Evolutionary conservation across 2,113 vertebrate genomes (phyloP).

Genomic region (Formicarius rufipectus): DNA sequence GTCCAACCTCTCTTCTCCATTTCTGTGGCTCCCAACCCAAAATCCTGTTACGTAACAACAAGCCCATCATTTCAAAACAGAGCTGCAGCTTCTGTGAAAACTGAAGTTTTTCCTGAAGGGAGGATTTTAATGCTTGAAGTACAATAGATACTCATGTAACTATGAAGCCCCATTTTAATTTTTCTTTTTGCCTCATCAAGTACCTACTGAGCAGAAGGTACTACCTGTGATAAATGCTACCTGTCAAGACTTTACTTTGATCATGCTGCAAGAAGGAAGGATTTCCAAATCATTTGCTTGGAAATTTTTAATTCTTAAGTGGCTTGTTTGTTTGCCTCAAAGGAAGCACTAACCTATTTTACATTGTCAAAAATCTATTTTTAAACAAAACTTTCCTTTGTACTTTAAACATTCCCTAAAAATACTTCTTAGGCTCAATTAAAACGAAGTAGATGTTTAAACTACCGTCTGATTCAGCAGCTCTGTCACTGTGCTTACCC

Average conservation of each 20-base stretch:
- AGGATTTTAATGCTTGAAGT: not conserved
- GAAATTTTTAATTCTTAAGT: slow-evolving; percentile 65
- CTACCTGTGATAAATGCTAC: slow-evolving; percentile 62
- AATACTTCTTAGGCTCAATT: slow-evolving; percentile 66
- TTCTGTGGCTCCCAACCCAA: not conserved
- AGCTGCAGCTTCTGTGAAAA: not conserved
- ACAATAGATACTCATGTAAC: not conserved
- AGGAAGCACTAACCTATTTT: slow-evolving; percentile 71
- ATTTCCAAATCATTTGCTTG: slow-evolving; percentile 64
- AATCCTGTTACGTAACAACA: not conserved
- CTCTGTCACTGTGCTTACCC: not conserved
- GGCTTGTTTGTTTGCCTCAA: slow-evolving; percentile 65
- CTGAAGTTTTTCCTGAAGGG: not conserved
- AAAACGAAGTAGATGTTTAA: slow-evolving; percentile 47
- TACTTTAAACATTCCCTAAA: slow-evolving; percentile 61
- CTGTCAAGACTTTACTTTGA: slow-evolving; percentile 64
- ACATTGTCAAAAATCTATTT: slow-evolving; percentile 68
- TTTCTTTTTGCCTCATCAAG: slow-evolving; percentile 36
- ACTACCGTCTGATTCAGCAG: slow-evolving; percentile 37
- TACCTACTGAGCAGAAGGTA: slow-evolving; percentile 40
- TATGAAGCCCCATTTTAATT: not conserved
- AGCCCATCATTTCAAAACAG: not conserved
- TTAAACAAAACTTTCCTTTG: slow-evolving; percentile 69
- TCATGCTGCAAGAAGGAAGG: slow-evolving; percentile 40
- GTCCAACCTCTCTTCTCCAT: not conserved